Evolutionary conservation across 1,140 invertebrate genomes (phyloP).

Genomic region (Kradibia gibbosae): DNA sequence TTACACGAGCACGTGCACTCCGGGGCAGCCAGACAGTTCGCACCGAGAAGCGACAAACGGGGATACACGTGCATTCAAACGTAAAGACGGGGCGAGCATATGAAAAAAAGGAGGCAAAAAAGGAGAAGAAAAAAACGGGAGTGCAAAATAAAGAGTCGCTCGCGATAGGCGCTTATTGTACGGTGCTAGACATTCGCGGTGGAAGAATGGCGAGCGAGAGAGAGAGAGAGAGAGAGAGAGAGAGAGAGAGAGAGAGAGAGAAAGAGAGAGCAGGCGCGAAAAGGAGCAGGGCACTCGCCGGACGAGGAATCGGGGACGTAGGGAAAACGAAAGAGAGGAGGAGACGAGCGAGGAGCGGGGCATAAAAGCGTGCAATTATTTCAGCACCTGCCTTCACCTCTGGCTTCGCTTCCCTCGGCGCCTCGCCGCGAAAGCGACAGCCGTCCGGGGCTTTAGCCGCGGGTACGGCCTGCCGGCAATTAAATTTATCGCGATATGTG

Average conservation of each 20-base stretch:
- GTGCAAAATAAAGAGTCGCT: neutral
- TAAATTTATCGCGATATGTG: slow-evolving; percentile 53
- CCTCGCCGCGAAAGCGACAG: neutral
- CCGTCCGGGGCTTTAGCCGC: neutral
- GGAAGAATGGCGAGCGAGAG: neutral
- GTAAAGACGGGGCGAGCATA: neutral
- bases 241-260: neutral
- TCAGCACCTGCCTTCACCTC: slow-evolving; percentile 49
- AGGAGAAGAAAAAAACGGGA: neutral
- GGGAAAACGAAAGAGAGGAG: slow-evolving; percentile 18
- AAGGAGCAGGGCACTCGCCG: neutral
- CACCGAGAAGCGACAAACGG: neutral
- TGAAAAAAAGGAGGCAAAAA: too few species aligned
- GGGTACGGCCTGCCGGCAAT: slow-evolving; percentile 38
- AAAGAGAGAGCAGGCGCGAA: neutral
- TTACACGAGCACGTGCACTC: neutral
- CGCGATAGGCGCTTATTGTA: neutral
- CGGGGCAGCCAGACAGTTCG: neutral
- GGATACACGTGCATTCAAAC: neutral
- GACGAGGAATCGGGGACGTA: neutral
- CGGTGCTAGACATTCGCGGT: neutral
- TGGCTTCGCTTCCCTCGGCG: neutral
- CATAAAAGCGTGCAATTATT: slow-evolving; percentile 53
- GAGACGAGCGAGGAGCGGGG: slow-evolving; percentile 6
- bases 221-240: neutral